Evolutionary conservation across 2,888 invertebrate genomes (phyloP).

Genomic region (Perizoma flavofasciatum): DNA sequence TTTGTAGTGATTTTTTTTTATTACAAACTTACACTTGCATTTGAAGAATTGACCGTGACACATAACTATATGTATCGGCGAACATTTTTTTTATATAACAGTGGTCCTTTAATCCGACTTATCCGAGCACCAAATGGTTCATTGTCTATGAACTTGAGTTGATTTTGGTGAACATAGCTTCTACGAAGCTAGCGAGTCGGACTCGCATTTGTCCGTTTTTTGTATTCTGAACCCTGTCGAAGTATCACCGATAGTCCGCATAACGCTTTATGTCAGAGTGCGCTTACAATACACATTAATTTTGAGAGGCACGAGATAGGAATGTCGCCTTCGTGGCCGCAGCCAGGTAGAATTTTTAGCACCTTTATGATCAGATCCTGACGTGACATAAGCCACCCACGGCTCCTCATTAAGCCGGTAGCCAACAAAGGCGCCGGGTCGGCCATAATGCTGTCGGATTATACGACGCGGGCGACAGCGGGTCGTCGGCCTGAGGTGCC

Average conservation of each 20-base stretch:
- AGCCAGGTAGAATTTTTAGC: conserved; percentile 81
- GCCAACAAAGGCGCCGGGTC: conserved; percentile 78
- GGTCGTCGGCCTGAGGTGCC: conserved; percentile 78
- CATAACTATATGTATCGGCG: too few relatives aligned
- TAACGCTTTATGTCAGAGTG: conserved; percentile 51
- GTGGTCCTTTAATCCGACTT: too few relatives aligned
- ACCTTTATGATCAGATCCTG: conserved; percentile 81
- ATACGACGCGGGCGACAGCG: conserved; percentile 61
- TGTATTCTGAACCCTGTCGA: conserved; percentile 23
- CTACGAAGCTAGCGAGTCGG: too few relatives aligned
- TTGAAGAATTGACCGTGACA: too few relatives aligned
- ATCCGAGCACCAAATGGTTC: too few relatives aligned
- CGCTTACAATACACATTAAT: conserved; percentile 78
- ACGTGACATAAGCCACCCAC: conserved; percentile 82
- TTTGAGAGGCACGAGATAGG: conserved; percentile 75
- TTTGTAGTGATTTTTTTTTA: too few relatives aligned
- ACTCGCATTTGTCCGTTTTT: too few relatives aligned
- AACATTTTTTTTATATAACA: too few relatives aligned
- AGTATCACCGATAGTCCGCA: conserved; percentile 55
- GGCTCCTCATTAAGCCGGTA: conserved; percentile 79
- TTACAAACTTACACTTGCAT: too few relatives aligned
- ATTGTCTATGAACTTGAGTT: too few relatives aligned
- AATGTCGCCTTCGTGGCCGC: conserved; percentile 70
- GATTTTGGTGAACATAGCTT: too few relatives aligned
- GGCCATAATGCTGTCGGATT: conserved; percentile 79